phyloP scores from a whole-genome alignment of 35 echinoderm and acorn worm species.

The Apostichopus californicus region DNA sequence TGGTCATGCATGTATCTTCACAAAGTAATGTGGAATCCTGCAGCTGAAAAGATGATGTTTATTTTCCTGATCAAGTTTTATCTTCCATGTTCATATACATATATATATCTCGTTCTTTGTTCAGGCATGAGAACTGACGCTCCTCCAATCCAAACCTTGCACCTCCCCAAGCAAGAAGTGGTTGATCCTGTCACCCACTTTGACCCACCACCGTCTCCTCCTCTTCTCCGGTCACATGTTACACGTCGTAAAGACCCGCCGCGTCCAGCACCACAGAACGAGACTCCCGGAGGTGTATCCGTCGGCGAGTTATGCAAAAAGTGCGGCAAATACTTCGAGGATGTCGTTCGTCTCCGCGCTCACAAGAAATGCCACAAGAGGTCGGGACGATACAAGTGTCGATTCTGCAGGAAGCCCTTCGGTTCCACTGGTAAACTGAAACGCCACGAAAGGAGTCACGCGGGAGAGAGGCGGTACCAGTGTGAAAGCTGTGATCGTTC shows the following conservation, averaged over 20 bases:
- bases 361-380: conserved; percentile 15
- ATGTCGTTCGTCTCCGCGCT: background rate
- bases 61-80: background rate
- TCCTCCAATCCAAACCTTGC: background rate
- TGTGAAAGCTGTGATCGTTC: background rate
- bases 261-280: background rate
- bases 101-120: background rate
- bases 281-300: background rate
- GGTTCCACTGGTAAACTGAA: conserved; percentile 9
- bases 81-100: background rate
- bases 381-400: conserved; percentile 9
- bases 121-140: background rate
- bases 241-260: background rate
- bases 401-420: background rate
- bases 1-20: too few relatives aligned
- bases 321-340: conserved; percentile 25
- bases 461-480: conserved; percentile 11
- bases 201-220: background rate
- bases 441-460: conserved; percentile 25
- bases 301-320: background rate
- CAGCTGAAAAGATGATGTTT: too few relatives aligned
- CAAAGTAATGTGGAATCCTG: too few relatives aligned
- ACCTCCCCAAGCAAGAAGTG: background rate
- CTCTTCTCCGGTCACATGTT: background rate
- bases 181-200: background rate